A percentile compares a stretch with the other conserved stretches of the same genome.
Evolutionary conservation across 2,888 invertebrate species (phyloP).

Genomic region (Peribatodes rhomboidaria): DNA sequence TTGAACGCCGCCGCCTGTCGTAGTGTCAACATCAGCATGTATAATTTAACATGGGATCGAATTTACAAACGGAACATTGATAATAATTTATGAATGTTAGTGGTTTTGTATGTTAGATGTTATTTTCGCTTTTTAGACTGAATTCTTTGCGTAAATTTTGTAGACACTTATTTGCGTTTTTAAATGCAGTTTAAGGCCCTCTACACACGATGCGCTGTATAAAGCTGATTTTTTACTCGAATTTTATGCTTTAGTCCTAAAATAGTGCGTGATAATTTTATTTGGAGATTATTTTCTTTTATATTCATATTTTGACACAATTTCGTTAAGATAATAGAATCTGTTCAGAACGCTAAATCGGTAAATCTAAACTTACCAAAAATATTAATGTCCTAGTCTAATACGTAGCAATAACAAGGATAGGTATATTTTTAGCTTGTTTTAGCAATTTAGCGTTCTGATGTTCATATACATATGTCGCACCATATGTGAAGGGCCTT

Average conservation of each 20-base stretch:
- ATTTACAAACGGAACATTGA: constrained; percentile 47
- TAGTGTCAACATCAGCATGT: constrained; percentile 28
- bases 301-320: no score
- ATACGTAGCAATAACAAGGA: no score
- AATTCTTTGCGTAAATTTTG: constrained; percentile 28
- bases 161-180: constrained; percentile 12
- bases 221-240: not conserved
- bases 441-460: no score
- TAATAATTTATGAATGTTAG: constrained; percentile 43
- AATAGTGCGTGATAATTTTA: no score
- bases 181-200: not conserved
- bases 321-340: no score
- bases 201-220: not conserved
- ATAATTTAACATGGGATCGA: constrained; percentile 40
- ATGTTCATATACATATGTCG: not conserved
- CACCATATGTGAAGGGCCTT: not conserved
- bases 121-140: constrained; percentile 34
- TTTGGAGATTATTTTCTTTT: no score
- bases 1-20: not conserved
- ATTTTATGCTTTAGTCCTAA: not conserved
- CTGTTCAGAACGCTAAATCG: no score
- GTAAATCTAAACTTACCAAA: no score
- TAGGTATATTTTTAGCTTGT: no score
- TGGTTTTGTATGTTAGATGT: constrained; percentile 27
- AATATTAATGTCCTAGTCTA: no score